phyloP scores from a whole-genome alignment of 2,113 vertebrate species.

The Xerus inauris region DNA sequence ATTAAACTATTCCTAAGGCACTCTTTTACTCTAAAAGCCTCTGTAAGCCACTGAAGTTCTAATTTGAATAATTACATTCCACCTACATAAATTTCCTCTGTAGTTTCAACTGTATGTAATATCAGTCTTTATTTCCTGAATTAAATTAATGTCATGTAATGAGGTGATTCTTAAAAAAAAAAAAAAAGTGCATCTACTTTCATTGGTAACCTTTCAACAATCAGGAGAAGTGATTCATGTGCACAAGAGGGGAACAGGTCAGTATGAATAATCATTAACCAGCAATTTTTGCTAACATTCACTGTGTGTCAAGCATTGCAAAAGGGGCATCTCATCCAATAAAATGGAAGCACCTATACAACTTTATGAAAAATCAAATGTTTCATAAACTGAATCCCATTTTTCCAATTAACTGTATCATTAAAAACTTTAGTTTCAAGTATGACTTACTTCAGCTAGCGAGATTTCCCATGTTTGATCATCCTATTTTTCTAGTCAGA shows the following conservation, averaged over 20 bases:
- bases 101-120: constrained; percentile 63
- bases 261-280: constrained; percentile 57
- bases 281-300: background rate
- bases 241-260: background rate
- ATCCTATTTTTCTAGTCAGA: background rate
- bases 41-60: constrained; percentile 55
- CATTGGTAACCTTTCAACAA: constrained; percentile 60
- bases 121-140: constrained; percentile 64
- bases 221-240: constrained; percentile 51
- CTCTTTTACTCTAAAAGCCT: constrained; percentile 53
- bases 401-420: background rate
- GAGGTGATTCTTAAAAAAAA: constrained; percentile 24
- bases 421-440: constrained; percentile 10
- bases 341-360: background rate
- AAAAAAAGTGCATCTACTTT: constrained; percentile 42
- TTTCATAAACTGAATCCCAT: constrained; percentile 4
- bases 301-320: background rate
- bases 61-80: constrained; percentile 69
- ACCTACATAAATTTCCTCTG: constrained; percentile 63
- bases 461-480: background rate
- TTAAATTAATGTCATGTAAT: constrained; percentile 64
- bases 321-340: background rate
- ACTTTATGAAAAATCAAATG: background rate
- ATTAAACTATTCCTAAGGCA: constrained; percentile 65
- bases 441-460: background rate